Base-by-base conservation (phyloP, 2,888 invertebrate genomes). In the Neocrepidodera transversa region DNA sequence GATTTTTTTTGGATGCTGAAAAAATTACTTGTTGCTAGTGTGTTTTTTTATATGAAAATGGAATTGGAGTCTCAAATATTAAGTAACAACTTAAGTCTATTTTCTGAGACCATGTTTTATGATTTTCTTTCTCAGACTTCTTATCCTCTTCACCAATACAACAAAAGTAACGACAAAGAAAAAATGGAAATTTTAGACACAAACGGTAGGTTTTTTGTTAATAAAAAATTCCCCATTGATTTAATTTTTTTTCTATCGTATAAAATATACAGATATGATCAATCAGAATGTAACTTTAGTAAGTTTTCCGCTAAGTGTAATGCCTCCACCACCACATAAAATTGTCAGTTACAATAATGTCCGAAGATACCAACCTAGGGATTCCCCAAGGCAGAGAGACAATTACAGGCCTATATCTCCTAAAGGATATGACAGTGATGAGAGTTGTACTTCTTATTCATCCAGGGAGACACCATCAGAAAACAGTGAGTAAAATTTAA, bases 341-440 rank as follows among this genome's bases (percentile, higher is more conserved):
- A 63, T 67, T 36, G 64, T 58, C 58, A 62, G 57, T 61, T 62
- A 60, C 32, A 55, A 55, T 32, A 54, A 52, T 11, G 49, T 62
- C 16, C 61, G 62, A 40, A 45, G 61, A 32, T 65, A 65, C 32
- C 65, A 63, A 13, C 63, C 65, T 10, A 63, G 58, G 45, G 55
- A 63, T 13, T 52, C 26, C 16, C 49, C 59, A 10, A 61, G 56
- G 30, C 45, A 54, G 7, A 35, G 66, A 50, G 63, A 67, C 35
- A 64, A 48, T 57, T 65, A 61, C 42, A 60, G 67, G 45, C 61
- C 68, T 35, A 64, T 66, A 20, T 68, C 68, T 6, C 68, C 68
- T 13, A 67, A 60, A 50, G 67, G 60, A 28, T 68, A 63, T 48
- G 68, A 68, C 11, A 65, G 66, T 54, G 68, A 68, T 40, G 68